Base-by-base conservation (phyloP, 2,888 invertebrate species). In the Tethea ocularis region DNA sequence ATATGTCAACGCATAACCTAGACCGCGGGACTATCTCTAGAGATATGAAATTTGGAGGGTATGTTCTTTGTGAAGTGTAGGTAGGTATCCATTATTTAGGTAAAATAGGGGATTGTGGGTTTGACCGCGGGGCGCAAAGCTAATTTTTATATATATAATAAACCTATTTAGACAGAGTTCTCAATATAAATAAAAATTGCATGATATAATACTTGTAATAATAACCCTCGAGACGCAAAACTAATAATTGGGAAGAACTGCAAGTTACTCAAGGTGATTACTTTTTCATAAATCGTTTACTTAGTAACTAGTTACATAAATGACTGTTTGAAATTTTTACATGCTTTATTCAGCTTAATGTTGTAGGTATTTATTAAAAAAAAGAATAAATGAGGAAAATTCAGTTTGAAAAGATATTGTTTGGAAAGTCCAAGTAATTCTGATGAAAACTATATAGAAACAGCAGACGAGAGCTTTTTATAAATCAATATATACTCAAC, bases 221-320 rank as follows among this genome's bases (percentile, higher is more conserved):
- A 7, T 46, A 20, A 46, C 17, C 20, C 17, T 46, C n/a, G n/a
- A 5, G 3, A 33, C 46, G 1, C n/a, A 10, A 20, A 20, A 20
- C 38, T 38, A 36, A 20, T 46, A 46, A 46, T 46, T 46, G 46
- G 20, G 20, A 20, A 46, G 46, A 46, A n/a, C 46, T 46, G 46
- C 46, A 20, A 20, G 17, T 46, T n/a, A 46, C 20, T 46, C 20
- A 46, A 20, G 20, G 20, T 10, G 17, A 38, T 38, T 46, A 13
- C 15, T 46, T 46, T 46, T 17, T 20, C 20, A 1, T 46, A 46
- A 46, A 20, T 46, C 46, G 46, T 46, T 46, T 46, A 46, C 46
- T 20, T 17, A 20, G 20, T 46, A 20, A 8, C 2, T 20, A 3
- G 20, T 46, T 46, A 10, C 46, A 46, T 46, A 46, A 46, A 17